phyloP scores from a whole-genome alignment of 2,797 vertebrate genomes.

The Dryobates pubescens region DNA sequence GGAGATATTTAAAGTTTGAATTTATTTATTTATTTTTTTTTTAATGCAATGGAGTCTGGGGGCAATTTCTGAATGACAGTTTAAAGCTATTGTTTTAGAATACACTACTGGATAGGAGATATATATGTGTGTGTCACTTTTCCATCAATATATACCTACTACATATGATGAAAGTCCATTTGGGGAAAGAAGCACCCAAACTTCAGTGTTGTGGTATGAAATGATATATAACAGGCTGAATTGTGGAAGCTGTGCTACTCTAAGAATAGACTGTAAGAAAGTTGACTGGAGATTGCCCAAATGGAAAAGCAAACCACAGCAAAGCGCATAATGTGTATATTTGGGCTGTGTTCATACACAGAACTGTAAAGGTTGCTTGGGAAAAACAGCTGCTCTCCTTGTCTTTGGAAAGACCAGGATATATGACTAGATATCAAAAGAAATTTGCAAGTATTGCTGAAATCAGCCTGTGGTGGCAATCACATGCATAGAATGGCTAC shows the following conservation, averaged over 20 bases:
- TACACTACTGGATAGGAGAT: background rate
- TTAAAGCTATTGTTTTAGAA: background rate
- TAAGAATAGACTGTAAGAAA: background rate
- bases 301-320: background rate
- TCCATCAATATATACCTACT: background rate
- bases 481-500: background rate
- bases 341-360: background rate
- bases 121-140: background rate
- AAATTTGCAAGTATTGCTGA: background rate
- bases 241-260: background rate
- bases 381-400: background rate
- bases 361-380: background rate
- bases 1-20: background rate
- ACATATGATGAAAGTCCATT: fast-evolving
- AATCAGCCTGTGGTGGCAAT: background rate
- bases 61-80: background rate
- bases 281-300: background rate
- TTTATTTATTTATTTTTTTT: background rate
- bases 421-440: background rate
- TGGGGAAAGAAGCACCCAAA: background rate
- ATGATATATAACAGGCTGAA: background rate
- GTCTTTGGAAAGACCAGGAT: background rate
- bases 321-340: background rate
- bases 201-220: background rate
- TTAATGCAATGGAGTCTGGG: background rate